phyloP scores from a whole-genome alignment of 2,797 vertebrate species.

The Novumbra hubbsi region DNA sequence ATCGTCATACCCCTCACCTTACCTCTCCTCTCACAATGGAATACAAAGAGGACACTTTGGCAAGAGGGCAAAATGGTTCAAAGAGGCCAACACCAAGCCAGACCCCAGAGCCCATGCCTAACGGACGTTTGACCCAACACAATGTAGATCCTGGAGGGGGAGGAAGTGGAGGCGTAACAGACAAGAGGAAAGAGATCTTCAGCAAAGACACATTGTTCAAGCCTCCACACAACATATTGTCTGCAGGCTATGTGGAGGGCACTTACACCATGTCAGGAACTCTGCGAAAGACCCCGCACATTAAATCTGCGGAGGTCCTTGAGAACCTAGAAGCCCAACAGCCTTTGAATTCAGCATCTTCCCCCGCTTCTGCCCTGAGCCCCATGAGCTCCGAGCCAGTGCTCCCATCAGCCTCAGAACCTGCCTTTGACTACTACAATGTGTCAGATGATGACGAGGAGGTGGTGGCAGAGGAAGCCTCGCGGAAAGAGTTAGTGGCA shows the following conservation, averaged over 20 bases:
- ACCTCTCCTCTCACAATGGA: slow-evolving; percentile 81
- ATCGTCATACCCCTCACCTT: slow-evolving; percentile 89
- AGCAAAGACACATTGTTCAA: slow-evolving; percentile 99
- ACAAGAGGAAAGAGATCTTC: slow-evolving; percentile 99
- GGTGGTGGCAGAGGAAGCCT: slow-evolving; percentile 84
- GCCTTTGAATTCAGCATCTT: slow-evolving; percentile 82
- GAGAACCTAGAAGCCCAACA: slow-evolving; percentile 92
- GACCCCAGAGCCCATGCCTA: slow-evolving; percentile 83
- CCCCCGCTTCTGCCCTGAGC: slow-evolving; percentile 78
- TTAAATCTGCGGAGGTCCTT: slow-evolving; percentile 86
- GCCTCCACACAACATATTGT: slow-evolving; percentile 93
- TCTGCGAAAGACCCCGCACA: slow-evolving; percentile 93
- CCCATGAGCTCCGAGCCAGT: slow-evolving; percentile 86
- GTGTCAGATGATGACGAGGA: slow-evolving; percentile 96
- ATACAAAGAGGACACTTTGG: slow-evolving; percentile 88
- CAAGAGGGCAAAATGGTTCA: slow-evolving; percentile 83
- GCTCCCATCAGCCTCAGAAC: slow-evolving; percentile 80
- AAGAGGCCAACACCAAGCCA: slow-evolving; percentile 78
- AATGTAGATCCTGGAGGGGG: slow-evolving; percentile 86
- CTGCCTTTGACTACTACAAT: slow-evolving; percentile 97
- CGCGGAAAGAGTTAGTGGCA: slow-evolving; percentile 82
- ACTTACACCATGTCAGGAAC: slow-evolving; percentile 93
- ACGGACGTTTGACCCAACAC: slow-evolving; percentile 87
- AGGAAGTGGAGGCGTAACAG: slow-evolving; percentile 68
- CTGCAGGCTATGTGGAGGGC: slow-evolving; percentile 84